A percentile compares a stretch with the other conserved stretches of the same genome.
Conservation (phyloP, 2,888 invertebrate genomes). For the Hylaea fasciaria region DNA sequence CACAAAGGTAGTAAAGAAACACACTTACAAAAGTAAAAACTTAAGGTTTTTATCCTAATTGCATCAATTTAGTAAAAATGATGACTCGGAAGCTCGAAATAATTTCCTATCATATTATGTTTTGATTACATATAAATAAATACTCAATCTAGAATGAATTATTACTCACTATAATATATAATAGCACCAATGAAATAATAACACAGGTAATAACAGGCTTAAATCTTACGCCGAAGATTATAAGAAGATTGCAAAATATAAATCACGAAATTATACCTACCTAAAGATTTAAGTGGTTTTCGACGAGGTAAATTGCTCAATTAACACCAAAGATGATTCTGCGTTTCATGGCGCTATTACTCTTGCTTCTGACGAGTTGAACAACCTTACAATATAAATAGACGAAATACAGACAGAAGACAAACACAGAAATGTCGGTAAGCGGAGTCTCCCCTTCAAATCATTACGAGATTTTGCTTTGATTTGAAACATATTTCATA, state of each 20-base stretch:
- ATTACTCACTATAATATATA: no score
- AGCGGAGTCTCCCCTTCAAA: slow-evolving; percentile 53
- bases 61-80: no score
- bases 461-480: slow-evolving; percentile 34
- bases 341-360: slow-evolving; percentile 28
- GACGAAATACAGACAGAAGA: slow-evolving; percentile 62
- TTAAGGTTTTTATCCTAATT: no score
- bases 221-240: not conserved
- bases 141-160: no score
- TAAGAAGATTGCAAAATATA: not conserved
- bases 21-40: no score
- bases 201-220: not conserved
- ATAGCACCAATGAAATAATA: no score
- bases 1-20: no score
- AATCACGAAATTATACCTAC: slow-evolving; percentile 4
- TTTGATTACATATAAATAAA: no score
- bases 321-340: slow-evolving; percentile 30
- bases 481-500: slow-evolving; percentile 27
- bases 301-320: slow-evolving; percentile 25
- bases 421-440: slow-evolving; percentile 58
- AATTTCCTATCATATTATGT: no score
- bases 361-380: slow-evolving; percentile 63
- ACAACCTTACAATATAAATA: slow-evolving; percentile 79
- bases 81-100: no score
- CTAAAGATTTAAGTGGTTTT: slow-evolving; percentile 11